Evolutionary conservation across 2,797 vertebrate species (phyloP).

Genomic region (Spizella passerina): DNA sequence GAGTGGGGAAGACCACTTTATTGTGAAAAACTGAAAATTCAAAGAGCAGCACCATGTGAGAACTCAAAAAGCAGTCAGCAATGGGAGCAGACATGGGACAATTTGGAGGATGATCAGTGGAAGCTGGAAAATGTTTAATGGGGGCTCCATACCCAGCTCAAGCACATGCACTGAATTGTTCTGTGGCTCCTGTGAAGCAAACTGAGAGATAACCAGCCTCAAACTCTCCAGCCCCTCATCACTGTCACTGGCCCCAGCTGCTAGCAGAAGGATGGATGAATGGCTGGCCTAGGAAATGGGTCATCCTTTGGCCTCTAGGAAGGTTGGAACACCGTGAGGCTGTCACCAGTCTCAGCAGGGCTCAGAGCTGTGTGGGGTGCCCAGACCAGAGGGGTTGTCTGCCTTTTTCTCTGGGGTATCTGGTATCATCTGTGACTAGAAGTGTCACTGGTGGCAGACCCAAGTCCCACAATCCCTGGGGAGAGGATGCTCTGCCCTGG

Average conservation of each 20-base stretch:
- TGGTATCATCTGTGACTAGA: rapidly evolving
- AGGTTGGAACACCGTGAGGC: rapidly evolving
- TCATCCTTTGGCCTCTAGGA: not conserved
- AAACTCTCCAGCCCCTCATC: not conserved
- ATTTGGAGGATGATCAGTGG: not conserved
- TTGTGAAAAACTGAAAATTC: conserved; percentile 53
- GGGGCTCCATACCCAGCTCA: not conserved
- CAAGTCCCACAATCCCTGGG: no score
- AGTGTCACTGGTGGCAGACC: not conserved
- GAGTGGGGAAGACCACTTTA: conserved; percentile 32
- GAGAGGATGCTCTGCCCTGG: not conserved
- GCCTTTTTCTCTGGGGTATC: not conserved
- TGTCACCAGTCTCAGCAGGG: not conserved
- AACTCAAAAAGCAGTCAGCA: not conserved
- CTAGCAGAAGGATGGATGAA: not conserved
- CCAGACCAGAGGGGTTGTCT: not conserved
- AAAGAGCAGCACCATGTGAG: conserved; percentile 14
- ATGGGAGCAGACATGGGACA: not conserved
- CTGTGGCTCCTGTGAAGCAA: not conserved
- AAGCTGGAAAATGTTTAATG: not conserved
- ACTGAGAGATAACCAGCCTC: not conserved
- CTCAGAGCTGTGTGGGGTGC: not conserved
- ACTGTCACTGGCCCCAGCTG: not conserved
- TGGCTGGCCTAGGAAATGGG: not conserved
- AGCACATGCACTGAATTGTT: not conserved